Evolutionary conservation across 2,113 vertebrate genomes (phyloP).

Genomic region (Helogale parvula): DNA sequence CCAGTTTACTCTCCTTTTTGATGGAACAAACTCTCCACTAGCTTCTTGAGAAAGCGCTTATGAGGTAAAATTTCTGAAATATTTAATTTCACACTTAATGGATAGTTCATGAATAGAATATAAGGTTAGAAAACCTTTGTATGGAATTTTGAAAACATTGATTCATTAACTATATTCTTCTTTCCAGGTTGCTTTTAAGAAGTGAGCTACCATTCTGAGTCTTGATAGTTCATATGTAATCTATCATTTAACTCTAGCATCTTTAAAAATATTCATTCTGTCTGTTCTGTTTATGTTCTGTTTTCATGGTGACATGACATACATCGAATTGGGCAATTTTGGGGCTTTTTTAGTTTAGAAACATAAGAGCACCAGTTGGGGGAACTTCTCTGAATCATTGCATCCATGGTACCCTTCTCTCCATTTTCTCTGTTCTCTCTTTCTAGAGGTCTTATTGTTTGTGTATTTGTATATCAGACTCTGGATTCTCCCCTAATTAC

Average conservation of each 20-base stretch:
- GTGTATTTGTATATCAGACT: neutral
- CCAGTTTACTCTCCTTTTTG: neutral
- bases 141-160: neutral
- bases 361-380: neutral
- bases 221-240: neutral
- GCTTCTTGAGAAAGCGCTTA: neutral
- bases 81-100: neutral
- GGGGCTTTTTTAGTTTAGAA: neutral
- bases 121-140: neutral
- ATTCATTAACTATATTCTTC: neutral
- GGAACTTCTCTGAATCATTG: neutral
- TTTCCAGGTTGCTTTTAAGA: neutral
- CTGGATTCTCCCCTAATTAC: neutral
- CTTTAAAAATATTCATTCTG: neutral
- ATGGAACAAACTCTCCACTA: neutral
- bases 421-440: neutral
- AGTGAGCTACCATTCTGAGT: neutral
- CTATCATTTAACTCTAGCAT: neutral
- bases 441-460: neutral
- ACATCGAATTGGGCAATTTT: neutral
- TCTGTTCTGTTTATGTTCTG: neutral
- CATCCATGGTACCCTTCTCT: neutral
- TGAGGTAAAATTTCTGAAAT: neutral
- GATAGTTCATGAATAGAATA: neutral
- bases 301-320: neutral